A percentile compares a stretch with the other conserved stretches of the same genome.
These are phyloP conservation scores for Dryoscopus gambensis DNA, from an alignment of 2,113 vertebrate genomes.

Conservation along the genomic window DNA sequence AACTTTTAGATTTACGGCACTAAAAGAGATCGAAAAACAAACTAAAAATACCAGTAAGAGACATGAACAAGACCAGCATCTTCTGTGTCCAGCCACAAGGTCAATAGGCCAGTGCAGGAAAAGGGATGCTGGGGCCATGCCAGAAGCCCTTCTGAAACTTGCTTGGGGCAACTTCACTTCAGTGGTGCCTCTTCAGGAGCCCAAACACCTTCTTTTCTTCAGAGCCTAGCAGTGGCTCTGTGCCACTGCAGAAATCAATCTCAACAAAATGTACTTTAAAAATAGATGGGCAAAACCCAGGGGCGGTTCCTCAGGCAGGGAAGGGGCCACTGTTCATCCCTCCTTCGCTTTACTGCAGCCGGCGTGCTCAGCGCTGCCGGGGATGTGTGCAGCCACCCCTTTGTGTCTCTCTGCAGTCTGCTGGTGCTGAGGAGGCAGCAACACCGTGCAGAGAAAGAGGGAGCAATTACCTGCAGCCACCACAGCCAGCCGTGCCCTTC, in stretches of 20 bases:
- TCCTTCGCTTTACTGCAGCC: not conserved
- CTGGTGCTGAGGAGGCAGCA: not conserved
- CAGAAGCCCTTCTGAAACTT: not conserved
- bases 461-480: not conserved
- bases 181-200: not conserved
- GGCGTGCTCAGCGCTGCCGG: accelerated
- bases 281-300: not conserved
- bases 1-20: not conserved
- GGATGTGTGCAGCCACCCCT: accelerated
- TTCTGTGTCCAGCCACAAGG: not conserved
- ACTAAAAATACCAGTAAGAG: not conserved
- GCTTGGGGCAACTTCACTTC: not conserved
- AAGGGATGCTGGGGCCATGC: not conserved
- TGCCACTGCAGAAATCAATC: not conserved
- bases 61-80: not conserved
- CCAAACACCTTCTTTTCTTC: not conserved
- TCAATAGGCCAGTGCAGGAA: not conserved
- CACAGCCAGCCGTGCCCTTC: not conserved
- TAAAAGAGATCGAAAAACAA: not conserved
- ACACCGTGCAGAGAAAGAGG: accelerated
- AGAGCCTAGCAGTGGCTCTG: not conserved
- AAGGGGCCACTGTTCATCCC: not conserved
- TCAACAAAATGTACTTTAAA: not conserved
- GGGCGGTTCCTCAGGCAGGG: not conserved
- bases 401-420: not conserved